phyloP scores from a whole-genome alignment of 1,140 invertebrate species.

The Hesperophylax magnus region DNA sequence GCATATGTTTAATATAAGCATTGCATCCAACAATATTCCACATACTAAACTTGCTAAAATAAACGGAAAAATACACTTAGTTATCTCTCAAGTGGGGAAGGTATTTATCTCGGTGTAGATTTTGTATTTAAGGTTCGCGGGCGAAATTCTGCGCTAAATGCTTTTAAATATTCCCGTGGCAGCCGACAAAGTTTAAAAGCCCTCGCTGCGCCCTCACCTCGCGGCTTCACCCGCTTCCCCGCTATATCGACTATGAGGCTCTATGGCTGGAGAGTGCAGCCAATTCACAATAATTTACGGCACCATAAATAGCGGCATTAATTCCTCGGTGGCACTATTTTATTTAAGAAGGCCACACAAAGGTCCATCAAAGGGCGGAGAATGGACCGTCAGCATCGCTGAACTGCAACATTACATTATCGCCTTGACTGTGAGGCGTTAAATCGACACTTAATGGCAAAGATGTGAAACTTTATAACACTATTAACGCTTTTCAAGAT shows the following conservation, averaged over 20 bases:
- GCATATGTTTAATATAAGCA: too few species aligned
- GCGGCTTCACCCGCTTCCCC: background rate
- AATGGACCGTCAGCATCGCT: background rate
- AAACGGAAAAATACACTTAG: too few species aligned
- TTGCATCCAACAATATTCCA: too few species aligned
- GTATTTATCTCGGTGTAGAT: too few species aligned
- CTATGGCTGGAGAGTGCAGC: conserved; percentile 29
- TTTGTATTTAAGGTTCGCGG: too few species aligned
- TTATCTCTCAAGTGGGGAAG: too few species aligned
- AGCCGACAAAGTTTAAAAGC: conserved; percentile 3
- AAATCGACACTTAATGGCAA: too few species aligned
- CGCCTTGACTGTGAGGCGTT: background rate
- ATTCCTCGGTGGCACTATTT: conserved; percentile 33
- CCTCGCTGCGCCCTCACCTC: background rate
- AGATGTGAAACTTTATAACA: too few species aligned
- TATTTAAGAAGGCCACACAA: conserved; percentile 13
- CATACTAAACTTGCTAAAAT: too few species aligned
- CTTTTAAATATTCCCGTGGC: conserved; percentile 1
- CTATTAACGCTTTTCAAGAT: too few species aligned
- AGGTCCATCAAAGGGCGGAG: conserved; percentile 21
- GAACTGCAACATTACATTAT: background rate
- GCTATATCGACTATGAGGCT: too few species aligned
- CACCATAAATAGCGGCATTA: conserved; percentile 32
- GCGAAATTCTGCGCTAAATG: too few species aligned
- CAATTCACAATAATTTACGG: conserved; percentile 51